Evolutionary conservation across 1,140 invertebrate species (phyloP).

Genomic region (Parapsyche elsis): DNA sequence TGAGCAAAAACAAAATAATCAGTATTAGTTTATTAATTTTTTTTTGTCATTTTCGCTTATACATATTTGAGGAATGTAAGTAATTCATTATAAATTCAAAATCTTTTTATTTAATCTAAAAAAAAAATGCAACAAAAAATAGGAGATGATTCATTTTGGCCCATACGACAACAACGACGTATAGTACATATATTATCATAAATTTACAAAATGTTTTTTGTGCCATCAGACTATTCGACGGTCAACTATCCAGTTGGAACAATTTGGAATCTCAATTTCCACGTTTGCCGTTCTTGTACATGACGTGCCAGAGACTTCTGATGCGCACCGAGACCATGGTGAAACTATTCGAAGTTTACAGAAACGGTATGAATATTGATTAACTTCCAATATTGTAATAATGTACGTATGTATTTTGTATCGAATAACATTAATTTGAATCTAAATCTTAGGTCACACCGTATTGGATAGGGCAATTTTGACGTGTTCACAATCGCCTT

Average conservation of each 20-base stretch:
- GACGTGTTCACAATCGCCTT: constrained; percentile 39
- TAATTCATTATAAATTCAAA: too few species aligned
- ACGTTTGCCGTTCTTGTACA: constrained; percentile 32
- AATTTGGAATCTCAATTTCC: background rate
- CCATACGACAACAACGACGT: too few species aligned
- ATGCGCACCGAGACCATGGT: constrained; percentile 35
- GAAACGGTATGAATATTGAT: constrained; percentile 30
- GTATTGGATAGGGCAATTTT: constrained; percentile 42
- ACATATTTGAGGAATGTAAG: too few species aligned
- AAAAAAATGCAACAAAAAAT: too few species aligned
- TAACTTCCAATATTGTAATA: background rate
- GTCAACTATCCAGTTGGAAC: constrained; percentile 35
- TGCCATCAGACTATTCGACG: constrained; percentile 25
- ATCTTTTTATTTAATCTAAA: too few species aligned
- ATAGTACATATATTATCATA: too few species aligned
- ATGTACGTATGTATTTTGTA: background rate
- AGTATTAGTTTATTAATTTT: background rate
- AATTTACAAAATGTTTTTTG: too few species aligned
- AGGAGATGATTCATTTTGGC: too few species aligned
- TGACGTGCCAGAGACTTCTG: constrained; percentile 40
- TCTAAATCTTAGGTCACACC: constrained; percentile 37
- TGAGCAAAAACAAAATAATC: background rate
- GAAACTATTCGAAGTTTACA: constrained; percentile 45
- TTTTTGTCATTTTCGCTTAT: background rate
- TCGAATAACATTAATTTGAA: constrained; percentile 5